phyloP scores from a whole-genome alignment of 2,113 vertebrate species.

The Polypterus senegalus region DNA sequence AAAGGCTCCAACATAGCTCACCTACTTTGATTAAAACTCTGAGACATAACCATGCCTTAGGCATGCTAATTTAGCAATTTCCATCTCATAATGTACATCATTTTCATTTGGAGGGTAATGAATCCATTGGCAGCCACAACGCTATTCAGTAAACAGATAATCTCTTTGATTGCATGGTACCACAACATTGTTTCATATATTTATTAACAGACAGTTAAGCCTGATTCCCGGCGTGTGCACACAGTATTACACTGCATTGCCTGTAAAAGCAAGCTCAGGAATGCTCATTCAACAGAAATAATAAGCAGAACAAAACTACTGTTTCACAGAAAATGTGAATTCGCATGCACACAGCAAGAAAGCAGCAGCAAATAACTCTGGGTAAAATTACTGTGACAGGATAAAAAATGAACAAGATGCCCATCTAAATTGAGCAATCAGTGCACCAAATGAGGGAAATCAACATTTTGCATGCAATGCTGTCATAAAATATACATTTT shows the following conservation, averaged over 20 bases:
- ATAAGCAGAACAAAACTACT: conserved; percentile 1
- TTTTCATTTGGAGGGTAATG: too few species aligned
- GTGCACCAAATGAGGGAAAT: conserved; percentile 1
- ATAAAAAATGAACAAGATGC: conserved; percentile 2
- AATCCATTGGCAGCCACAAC: too few species aligned
- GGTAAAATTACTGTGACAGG: conserved; percentile 6
- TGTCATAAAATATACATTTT: not conserved
- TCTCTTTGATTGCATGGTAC: not conserved
- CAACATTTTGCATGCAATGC: conserved; percentile 1
- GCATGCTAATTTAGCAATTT: too few species aligned
- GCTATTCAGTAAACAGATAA: too few species aligned
- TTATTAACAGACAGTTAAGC: not conserved
- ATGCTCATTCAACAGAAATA: conserved; percentile 1
- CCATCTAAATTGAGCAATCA: conserved; percentile 5
- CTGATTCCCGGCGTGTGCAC: not conserved
- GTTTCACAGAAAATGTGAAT: conserved; percentile 2
- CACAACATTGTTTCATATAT: not conserved
- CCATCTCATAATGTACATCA: too few species aligned
- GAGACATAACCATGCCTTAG: too few species aligned
- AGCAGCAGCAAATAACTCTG: conserved; percentile 4
- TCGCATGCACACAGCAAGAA: conserved; percentile 1
- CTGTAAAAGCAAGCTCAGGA: not conserved
- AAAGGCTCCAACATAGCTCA: too few species aligned
- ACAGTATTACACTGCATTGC: not conserved
- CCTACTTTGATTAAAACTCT: too few species aligned